These are phyloP conservation scores for Chiroxiphia lanceolata DNA, from an alignment of 2,797 vertebrate species.

Conservation along the genomic window DNA sequence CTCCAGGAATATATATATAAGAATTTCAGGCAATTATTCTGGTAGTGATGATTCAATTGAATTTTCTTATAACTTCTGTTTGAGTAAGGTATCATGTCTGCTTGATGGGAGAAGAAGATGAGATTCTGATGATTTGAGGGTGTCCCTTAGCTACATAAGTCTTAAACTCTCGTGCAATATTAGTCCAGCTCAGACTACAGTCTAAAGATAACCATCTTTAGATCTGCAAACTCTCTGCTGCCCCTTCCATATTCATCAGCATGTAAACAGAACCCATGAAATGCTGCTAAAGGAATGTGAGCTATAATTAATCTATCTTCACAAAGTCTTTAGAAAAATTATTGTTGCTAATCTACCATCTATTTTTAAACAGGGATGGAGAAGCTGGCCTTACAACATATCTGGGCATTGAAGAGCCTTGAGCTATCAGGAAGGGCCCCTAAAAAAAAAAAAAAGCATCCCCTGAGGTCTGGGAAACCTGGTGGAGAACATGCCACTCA, in stretches of 20 bases:
- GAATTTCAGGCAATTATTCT: background rate
- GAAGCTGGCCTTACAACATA: background rate
- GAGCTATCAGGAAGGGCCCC: background rate
- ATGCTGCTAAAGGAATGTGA: background rate
- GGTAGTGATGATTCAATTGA: background rate
- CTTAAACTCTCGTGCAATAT: rapidly evolving
- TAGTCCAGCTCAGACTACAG: background rate
- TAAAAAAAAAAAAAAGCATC: too few species aligned
- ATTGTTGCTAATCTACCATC: background rate
- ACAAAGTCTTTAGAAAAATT: background rate
- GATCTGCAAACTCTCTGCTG: background rate
- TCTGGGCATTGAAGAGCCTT: background rate
- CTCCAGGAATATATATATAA: background rate
- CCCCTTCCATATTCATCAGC: background rate
- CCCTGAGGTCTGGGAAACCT: background rate
- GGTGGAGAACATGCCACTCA: background rate
- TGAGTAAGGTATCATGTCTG: background rate
- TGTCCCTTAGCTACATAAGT: background rate
- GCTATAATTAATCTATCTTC: background rate
- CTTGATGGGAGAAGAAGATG: background rate
- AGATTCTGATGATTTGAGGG: background rate
- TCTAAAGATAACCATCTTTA: background rate
- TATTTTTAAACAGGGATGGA: background rate
- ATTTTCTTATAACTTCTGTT: background rate
- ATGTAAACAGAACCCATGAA: background rate